Conservation (phyloP, 2,797 vertebrate species). For the Mico argentatus region DNA sequence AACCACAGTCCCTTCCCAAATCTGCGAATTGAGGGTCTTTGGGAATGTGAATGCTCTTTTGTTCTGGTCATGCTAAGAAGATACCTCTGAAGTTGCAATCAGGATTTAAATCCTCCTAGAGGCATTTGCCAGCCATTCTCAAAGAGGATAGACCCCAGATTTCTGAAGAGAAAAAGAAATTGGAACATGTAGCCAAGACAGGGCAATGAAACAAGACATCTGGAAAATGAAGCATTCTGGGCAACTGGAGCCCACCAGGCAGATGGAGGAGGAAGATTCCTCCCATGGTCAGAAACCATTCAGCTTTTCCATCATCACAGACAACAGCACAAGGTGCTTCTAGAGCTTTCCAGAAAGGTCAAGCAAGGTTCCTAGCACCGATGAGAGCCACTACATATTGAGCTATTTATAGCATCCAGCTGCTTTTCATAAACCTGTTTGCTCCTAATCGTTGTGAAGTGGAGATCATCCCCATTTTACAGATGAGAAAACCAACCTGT, state of each 20-base stretch:
- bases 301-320: background rate
- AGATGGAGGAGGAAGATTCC: background rate
- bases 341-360: background rate
- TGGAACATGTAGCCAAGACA: background rate
- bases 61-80: background rate
- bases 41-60: background rate
- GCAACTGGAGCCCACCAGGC: background rate
- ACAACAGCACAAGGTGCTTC: background rate
- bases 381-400: accelerated
- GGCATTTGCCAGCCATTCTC: background rate
- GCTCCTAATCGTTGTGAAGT: background rate
- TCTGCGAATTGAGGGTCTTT: background rate
- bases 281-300: accelerated
- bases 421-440: background rate
- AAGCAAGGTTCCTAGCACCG: background rate
- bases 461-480: background rate
- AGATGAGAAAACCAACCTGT: background rate
- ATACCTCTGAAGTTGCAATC: background rate
- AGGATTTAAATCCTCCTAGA: background rate
- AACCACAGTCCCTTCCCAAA: background rate
- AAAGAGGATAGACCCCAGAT: background rate
- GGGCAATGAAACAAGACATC: background rate
- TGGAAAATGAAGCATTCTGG: background rate
- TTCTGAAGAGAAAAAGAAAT: background rate
- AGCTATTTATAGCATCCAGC: no score